These are phyloP conservation scores for Sciurus carolinensis DNA, from an alignment of 2,797 vertebrate genomes.

Conservation along the genomic window DNA sequence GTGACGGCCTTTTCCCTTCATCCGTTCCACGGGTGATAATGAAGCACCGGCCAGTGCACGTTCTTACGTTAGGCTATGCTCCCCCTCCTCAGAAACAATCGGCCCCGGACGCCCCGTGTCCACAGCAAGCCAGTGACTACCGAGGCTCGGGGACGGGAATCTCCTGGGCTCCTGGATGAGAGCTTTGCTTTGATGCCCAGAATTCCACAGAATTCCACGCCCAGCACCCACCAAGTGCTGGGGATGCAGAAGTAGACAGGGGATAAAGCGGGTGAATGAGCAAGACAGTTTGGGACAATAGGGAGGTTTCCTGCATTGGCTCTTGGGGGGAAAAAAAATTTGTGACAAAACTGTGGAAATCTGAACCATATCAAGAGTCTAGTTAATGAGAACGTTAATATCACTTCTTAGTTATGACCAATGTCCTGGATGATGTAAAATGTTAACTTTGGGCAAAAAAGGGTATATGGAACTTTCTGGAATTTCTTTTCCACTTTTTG, in stretches of 20 bases:
- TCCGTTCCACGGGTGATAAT: neutral
- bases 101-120: neutral
- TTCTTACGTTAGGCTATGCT: neutral
- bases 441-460: neutral
- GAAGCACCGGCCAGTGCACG: neutral
- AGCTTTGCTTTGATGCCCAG: neutral
- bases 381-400: neutral
- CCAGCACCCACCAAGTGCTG: neutral
- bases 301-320: no score
- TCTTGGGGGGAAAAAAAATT: neutral
- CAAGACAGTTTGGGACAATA: neutral
- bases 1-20: neutral
- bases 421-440: fast-evolving
- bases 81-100: neutral
- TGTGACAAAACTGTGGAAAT: neutral
- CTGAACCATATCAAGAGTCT: neutral
- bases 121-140: neutral
- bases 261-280: neutral
- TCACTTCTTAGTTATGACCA: neutral
- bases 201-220: neutral
- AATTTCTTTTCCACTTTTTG: neutral
- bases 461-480: no score
- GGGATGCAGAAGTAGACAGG: neutral
- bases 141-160: fast-evolving
- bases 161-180: neutral